phyloP scores from a whole-genome alignment of 2,113 vertebrate genomes.

The Neofelis nebulosa region DNA sequence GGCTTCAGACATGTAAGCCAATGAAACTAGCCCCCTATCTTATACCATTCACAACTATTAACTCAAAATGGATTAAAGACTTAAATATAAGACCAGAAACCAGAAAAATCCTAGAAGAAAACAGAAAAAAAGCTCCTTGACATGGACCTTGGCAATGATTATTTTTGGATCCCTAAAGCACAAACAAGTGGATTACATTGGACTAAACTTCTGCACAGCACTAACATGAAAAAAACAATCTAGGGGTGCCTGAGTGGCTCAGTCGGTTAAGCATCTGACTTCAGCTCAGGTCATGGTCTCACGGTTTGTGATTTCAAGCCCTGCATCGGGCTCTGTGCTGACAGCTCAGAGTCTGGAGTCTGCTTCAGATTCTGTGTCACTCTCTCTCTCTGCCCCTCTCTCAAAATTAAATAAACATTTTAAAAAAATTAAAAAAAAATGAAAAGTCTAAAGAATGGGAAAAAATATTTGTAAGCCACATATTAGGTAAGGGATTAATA shows the following conservation, averaged over 20 bases:
- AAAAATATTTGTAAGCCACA: neutral
- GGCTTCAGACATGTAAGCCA: neutral
- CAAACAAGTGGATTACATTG: neutral
- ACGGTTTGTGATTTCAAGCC: too few relatives aligned
- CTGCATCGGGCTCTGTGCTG: too few relatives aligned
- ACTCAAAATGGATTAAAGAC: neutral
- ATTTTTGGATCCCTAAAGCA: neutral
- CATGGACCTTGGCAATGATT: neutral
- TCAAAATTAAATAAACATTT: too few relatives aligned
- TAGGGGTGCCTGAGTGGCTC: too few relatives aligned
- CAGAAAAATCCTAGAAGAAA: neutral
- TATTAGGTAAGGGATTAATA: neutral
- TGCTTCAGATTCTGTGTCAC: too few relatives aligned
- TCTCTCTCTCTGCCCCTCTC: too few relatives aligned
- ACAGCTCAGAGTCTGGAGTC: too few relatives aligned
- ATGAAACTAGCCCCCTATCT: neutral
- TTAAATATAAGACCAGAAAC: neutral
- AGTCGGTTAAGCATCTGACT: too few relatives aligned
- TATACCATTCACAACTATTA: neutral
- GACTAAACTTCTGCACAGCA: neutral
- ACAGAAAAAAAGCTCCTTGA: neutral
- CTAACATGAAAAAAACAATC: neutral
- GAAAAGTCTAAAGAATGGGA: neutral
- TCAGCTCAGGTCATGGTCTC: too few relatives aligned
- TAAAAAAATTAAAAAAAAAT: neutral